Base-by-base conservation (phyloP, 2,113 vertebrate genomes). In the Dunckerocampus dactyliophorus region DNA sequence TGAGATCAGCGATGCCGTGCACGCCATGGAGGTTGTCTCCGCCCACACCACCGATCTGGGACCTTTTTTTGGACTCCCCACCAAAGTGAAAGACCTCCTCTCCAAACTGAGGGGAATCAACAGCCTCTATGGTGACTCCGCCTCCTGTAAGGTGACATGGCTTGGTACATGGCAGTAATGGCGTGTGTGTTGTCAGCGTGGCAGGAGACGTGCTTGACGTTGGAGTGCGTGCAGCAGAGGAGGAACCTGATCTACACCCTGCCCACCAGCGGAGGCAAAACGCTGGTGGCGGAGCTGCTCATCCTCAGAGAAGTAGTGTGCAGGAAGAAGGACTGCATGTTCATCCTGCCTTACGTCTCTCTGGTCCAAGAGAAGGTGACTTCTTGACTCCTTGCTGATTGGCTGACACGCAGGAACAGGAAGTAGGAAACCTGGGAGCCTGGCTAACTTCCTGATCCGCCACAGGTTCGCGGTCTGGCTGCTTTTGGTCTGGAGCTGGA, bases 301-400 rank as follows among this genome's bases (percentile, higher is more conserved):
- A 93, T 97, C 75, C 91, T 98, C 6, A 90, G 92, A 48, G 95
- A 98, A 82, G 78, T 99, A 10, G 92, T 99, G 59, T 98, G 95
- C 83, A 89, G 92, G 56, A 92, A 85, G 82, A 96, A 90, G 14
- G 92, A 98, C 84, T 94, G 92, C 54, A 85, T 99, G 47, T 92
- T 99, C 87, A 91, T 99, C 75, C 64, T 99, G 13, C 97, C 97
- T 0, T 99, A 97, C 61, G 90, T 98, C 48, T 94, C 96, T 0
- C 91, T 99, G 84, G 97, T 99, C 42, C 96, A 99, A 77, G 97
- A 99, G 88, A 98, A 98, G 95, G 95, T 98, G 77, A 20, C 8
- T n/a, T 20, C 10, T 2, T 3, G 13, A 19, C 47, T 16, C 15
- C 8, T 5, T 34, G 31, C 31, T 34, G 31, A 34, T 34, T 34